A percentile compares a stretch with the other conserved stretches of the same genome.
Evolutionary conservation across 2,113 vertebrate species (phyloP).

Genomic region (Lichenostomus cassidix): DNA sequence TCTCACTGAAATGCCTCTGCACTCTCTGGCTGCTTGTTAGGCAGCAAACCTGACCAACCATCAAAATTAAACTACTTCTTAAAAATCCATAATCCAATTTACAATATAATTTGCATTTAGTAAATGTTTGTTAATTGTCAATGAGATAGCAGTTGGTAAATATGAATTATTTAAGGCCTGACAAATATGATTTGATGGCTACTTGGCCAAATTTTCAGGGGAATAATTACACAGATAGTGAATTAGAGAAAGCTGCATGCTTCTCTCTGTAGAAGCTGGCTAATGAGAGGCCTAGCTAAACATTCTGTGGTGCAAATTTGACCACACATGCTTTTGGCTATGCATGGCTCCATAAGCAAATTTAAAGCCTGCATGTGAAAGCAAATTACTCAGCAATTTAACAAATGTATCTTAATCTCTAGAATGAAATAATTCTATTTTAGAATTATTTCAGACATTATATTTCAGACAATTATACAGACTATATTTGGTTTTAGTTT

Average conservation of each 20-base stretch:
- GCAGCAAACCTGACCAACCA: not conserved
- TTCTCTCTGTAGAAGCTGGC: not conserved
- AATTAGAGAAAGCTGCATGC: not conserved
- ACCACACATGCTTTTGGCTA: not conserved
- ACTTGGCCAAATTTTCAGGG: constrained; percentile 18
- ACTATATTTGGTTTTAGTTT: not conserved
- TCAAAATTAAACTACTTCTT: not conserved
- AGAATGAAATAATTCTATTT: not conserved
- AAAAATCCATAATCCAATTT: not conserved
- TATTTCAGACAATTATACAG: too few relatives aligned
- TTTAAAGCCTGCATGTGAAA: not conserved
- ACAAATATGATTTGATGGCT: constrained; percentile 28
- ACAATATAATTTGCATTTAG: constrained; percentile 17
- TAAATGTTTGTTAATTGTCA: constrained; percentile 38
- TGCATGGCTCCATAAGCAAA: not conserved
- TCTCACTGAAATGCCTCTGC: not conserved
- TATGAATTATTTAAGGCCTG: constrained; percentile 44
- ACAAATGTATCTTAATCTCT: not conserved
- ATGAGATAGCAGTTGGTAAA: constrained; percentile 24
- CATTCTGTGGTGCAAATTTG: not conserved
- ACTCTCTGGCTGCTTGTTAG: not conserved
- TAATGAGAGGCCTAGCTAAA: not conserved
- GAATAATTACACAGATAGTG: not conserved
- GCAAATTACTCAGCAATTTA: not conserved
- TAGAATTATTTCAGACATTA: not conserved